Conservation (phyloP, 2,888 invertebrate species). For the Athalia rosae region DNA sequence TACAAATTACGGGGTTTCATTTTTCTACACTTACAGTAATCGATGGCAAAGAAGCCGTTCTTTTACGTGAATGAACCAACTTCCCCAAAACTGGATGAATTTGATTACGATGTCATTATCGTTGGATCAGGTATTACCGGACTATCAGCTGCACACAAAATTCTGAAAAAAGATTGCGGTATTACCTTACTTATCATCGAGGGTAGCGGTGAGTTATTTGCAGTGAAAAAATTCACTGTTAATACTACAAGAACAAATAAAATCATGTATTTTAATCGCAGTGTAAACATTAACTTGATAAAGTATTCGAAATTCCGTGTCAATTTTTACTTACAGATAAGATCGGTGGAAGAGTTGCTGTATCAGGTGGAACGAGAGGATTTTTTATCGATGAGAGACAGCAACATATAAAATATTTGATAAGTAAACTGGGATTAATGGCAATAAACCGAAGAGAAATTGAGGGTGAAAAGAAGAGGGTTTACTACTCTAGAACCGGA, state of each 20-base stretch:
- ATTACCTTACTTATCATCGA: slow-evolving; percentile 61
- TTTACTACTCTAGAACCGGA: slow-evolving; percentile 21
- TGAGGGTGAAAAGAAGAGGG: slow-evolving; percentile 4
- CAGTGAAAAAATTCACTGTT: not conserved
- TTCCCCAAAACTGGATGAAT: slow-evolving; percentile 45
- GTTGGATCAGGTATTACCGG: slow-evolving; percentile 64
- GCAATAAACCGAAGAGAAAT: slow-evolving; percentile 17
- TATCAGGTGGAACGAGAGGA: slow-evolving; percentile 42
- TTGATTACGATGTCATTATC: slow-evolving; percentile 62
- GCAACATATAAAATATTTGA: slow-evolving; percentile 29
- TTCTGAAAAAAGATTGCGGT: slow-evolving; percentile 56
- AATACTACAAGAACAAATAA: not conserved
- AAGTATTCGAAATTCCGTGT: slow-evolving; percentile 1
- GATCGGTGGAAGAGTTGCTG: slow-evolving; percentile 37
- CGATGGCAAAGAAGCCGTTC: not conserved
- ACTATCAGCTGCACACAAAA: slow-evolving; percentile 60
- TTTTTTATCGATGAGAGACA: slow-evolving; percentile 41
- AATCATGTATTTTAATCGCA: too few species aligned
- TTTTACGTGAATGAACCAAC: slow-evolving; percentile 9
- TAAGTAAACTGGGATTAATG: slow-evolving; percentile 25
- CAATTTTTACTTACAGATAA: slow-evolving; percentile 26
- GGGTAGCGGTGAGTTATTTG: slow-evolving; percentile 55
- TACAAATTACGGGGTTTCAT: not conserved
- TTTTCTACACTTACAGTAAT: not conserved
- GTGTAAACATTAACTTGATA: not conserved